phyloP scores from a whole-genome alignment of 2,113 vertebrate genomes.

The Thinocorus orbignyianus region DNA sequence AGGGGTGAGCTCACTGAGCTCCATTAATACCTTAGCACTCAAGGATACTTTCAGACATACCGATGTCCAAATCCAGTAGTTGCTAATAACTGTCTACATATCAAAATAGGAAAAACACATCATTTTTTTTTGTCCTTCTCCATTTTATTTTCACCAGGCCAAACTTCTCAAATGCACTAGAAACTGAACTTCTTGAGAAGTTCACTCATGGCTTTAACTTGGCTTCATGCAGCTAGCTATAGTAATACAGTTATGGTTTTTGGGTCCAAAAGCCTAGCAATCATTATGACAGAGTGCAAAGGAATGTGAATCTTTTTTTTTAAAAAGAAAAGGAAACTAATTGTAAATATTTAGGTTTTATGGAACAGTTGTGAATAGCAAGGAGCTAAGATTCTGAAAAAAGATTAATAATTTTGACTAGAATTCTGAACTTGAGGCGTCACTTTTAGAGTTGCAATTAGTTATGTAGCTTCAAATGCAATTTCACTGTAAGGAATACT shows the following conservation, averaged over 20 bases:
- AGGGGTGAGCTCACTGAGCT: background rate
- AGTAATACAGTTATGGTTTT: background rate
- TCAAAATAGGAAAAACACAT: background rate
- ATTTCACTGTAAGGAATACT: background rate
- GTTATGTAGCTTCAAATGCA: background rate
- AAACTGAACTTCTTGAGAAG: background rate
- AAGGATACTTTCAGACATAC: background rate
- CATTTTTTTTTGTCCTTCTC: background rate
- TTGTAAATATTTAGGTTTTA: background rate
- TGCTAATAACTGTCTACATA: background rate
- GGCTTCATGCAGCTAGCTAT: background rate
- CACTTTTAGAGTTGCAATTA: constrained; percentile 3
- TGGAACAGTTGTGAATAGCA: background rate
- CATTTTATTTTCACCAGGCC: background rate
- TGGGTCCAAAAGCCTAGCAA: background rate
- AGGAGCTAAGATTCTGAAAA: background rate
- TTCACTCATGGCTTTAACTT: background rate
- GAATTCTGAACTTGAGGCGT: background rate
- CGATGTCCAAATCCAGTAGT: background rate
- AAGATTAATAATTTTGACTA: background rate
- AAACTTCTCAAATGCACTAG: background rate
- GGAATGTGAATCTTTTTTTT: background rate
- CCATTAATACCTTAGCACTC: background rate
- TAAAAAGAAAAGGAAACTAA: no score
- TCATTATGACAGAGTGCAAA: background rate